Conservation (phyloP, 2,113 vertebrate species). For the Lepus europaeus region DNA sequence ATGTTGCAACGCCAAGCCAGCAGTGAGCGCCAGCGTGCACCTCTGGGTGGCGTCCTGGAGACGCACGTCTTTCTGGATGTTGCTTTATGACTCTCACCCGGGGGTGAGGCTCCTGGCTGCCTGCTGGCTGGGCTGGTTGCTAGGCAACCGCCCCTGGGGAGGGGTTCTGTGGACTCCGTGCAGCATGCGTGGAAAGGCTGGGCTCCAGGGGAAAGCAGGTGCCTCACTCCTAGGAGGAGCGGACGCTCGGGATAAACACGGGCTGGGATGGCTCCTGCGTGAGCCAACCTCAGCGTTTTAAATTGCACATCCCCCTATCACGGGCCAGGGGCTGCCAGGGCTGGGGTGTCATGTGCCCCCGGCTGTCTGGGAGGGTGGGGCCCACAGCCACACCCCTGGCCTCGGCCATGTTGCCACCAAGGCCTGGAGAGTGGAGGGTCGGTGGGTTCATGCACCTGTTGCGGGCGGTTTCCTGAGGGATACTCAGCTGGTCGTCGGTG, state of each 20-base stretch:
- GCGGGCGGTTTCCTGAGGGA: rapidly evolving
- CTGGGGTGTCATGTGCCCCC: not conserved
- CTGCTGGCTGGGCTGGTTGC: constrained; percentile 90
- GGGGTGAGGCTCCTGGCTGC: constrained; percentile 83
- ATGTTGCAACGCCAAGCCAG: not conserved
- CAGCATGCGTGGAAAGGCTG: constrained; percentile 14
- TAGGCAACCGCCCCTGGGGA: constrained; percentile 87
- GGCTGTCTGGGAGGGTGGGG: constrained; percentile 61
- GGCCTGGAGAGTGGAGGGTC: constrained; percentile 30
- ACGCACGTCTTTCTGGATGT: constrained; percentile 70
- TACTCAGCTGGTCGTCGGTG: rapidly evolving
- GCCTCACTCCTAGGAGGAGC: constrained; percentile 70
- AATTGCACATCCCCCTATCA: not conserved
- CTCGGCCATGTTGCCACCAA: constrained; percentile 24
- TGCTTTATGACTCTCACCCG: constrained; percentile 61
- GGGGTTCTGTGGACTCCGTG: constrained; percentile 71
- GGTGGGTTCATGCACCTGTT: too few species aligned
- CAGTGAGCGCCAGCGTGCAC: not conserved
- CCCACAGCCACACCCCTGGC: constrained; percentile 58
- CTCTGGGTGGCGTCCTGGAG: constrained; percentile 69
- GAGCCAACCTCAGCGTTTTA: not conserved
- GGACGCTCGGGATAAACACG: constrained; percentile 44
- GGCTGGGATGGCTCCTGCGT: constrained; percentile 71
- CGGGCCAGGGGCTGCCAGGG: too few species aligned
- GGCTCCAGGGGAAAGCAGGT: constrained; percentile 50